Percentiles rank a stretch among this genome's conserved stretches.
Conservation (phyloP, 2,888 invertebrate species). For the Drepanosiphum platanoidis region DNA sequence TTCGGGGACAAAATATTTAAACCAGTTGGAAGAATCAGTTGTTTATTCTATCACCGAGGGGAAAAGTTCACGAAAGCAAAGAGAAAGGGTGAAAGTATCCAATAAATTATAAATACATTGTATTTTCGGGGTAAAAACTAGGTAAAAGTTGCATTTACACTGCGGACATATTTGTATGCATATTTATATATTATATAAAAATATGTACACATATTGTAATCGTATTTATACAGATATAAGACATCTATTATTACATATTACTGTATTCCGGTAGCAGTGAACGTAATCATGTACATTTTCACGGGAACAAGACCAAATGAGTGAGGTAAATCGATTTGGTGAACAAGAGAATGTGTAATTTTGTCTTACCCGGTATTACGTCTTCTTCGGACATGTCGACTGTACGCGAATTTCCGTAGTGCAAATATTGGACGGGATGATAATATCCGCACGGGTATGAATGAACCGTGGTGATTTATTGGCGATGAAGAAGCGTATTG, state of each 20-base stretch:
- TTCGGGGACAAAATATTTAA: background rate
- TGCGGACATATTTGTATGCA: too few relatives aligned
- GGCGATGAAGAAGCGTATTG: constrained; percentile 13
- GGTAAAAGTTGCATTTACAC: too few relatives aligned
- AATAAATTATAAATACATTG: background rate
- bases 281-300: too few relatives aligned
- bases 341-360: background rate
- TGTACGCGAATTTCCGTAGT: background rate
- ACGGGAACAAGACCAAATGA: too few relatives aligned
- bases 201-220: too few relatives aligned
- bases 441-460: background rate
- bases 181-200: too few relatives aligned
- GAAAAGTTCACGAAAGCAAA: too few relatives aligned
- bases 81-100: background rate
- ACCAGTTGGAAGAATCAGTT: too few relatives aligned
- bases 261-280: too few relatives aligned
- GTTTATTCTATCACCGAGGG: background rate
- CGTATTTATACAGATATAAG: too few relatives aligned
- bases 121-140: too few relatives aligned
- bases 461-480: constrained; percentile 13
- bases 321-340: background rate
- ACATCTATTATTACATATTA: too few relatives aligned
- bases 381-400: constrained; percentile 52
- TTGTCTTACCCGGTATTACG: constrained; percentile 48
- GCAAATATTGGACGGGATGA: background rate